These are phyloP conservation scores for Festucalex cinctus DNA, from an alignment of 2,113 vertebrate genomes.

Conservation along the genomic window DNA sequence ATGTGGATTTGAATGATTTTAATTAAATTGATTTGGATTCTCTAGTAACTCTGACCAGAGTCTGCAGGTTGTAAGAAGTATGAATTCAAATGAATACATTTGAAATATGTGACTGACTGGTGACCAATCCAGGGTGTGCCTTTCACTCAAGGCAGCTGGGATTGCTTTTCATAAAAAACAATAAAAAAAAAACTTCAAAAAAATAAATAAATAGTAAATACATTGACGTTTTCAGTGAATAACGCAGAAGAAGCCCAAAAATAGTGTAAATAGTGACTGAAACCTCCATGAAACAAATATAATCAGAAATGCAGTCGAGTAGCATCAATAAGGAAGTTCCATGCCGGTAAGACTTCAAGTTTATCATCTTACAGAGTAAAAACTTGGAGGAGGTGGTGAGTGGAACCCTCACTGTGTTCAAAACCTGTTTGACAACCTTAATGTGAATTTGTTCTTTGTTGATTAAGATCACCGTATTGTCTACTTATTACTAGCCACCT, in stretches of 20 bases:
- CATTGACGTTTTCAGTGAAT: too few relatives aligned
- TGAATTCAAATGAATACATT: too few relatives aligned
- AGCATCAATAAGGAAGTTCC: neutral
- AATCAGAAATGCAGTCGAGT: neutral
- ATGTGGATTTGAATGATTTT: too few relatives aligned
- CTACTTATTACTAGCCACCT: neutral
- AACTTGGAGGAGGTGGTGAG: neutral
- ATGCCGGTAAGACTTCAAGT: neutral
- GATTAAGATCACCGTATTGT: neutral
- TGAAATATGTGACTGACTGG: too few relatives aligned
- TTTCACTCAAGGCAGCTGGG: too few relatives aligned
- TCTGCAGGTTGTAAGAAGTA: too few relatives aligned
- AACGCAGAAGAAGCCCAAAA: neutral
- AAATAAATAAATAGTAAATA: too few relatives aligned
- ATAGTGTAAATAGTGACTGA: neutral
- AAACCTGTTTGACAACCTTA: constrained; percentile 13
- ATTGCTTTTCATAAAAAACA: too few relatives aligned
- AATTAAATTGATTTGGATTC: too few relatives aligned
- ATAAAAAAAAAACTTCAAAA: too few relatives aligned
- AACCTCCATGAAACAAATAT: neutral
- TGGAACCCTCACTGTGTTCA: neutral
- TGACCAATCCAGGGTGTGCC: too few relatives aligned
- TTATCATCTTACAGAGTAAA: neutral
- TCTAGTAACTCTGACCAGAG: too few relatives aligned
- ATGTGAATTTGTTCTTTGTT: neutral